Evolutionary conservation across 2,113 vertebrate species (phyloP), one percentile per base, ranked within the genome.

Genomic region (Corydoras maculifer): DNA sequence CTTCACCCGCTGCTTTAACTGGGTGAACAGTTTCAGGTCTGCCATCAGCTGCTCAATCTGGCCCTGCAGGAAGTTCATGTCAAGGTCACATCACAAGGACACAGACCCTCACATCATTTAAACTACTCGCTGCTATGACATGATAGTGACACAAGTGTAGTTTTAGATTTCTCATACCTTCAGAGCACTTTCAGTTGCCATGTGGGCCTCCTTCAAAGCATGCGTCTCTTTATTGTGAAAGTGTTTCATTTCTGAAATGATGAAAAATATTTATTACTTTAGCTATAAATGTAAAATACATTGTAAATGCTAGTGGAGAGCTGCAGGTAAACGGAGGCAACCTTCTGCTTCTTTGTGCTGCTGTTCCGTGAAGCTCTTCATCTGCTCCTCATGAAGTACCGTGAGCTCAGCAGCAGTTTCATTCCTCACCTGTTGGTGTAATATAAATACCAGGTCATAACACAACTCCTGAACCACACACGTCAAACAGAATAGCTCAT

Each of bases 1-100:
- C 4, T 93, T 85, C 1, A 89, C 92, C 62, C 88, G 75, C 55
- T 81, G 91, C 86, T 92, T 93, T 83, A 92, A 89, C 61, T 92
- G 81, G 48, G 91, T 88, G 75, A 89, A 95, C 70, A 85, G 75
- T 69, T 91, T 87, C 68, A 97, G 80, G 62, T 96, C 91, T 1
- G 84, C 81, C 1, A 69, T 86, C 77, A 95, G 82, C 0, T 32
- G 65, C 13, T 87, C 75, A 55, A 93, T 86, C 0, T 71, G 83
- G 3, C 77, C 87, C 94, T 96, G 68, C 2, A 81, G 65, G 73
- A 14, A 68, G 71, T 72, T 69, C 72, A 75, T 6, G 59, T 18
- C 50, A 57, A 75, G 50, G 75, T 73, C 61, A 69, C 18, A 25
- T 25, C 18, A 25, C 18, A 25, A 25, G 18, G 18, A 25, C 18